phyloP scores from a whole-genome alignment of 2,113 vertebrate species.

The Coturnix japonica region DNA sequence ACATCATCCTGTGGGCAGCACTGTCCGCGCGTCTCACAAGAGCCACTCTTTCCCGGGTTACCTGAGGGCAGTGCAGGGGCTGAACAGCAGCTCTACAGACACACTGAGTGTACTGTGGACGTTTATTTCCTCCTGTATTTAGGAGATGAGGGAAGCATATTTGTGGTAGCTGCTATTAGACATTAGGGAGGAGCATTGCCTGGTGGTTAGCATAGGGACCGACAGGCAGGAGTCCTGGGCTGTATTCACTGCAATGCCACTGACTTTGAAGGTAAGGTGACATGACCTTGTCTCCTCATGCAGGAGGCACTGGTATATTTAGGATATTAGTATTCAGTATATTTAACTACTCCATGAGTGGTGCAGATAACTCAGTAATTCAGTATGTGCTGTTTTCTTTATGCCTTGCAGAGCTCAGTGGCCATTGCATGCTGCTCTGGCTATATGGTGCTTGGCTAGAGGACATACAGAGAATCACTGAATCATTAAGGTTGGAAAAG shows the following conservation, averaged over 20 bases:
- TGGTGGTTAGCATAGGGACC: not conserved
- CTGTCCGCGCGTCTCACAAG: not conserved
- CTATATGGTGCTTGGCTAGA: not conserved
- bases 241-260: not conserved
- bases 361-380: not conserved
- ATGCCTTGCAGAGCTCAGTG: not conserved
- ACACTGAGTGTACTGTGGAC: slow-evolving; percentile 1
- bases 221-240: not conserved
- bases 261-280: not conserved
- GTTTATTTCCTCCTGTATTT: slow-evolving; percentile 48
- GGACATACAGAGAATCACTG: not conserved
- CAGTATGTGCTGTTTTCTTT: not conserved
- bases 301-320: not conserved
- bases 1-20: slow-evolving; percentile 16
- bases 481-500: too few relatives aligned
- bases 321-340: not conserved
- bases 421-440: rapidly evolving
- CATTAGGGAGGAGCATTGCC: slow-evolving; percentile 46
- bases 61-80: not conserved
- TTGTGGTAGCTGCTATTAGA: slow-evolving; percentile 58
- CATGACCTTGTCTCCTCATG: not conserved
- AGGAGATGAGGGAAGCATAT: slow-evolving; percentile 26
- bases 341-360: not conserved
- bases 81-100: slow-evolving; percentile 58
- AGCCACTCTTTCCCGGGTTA: slow-evolving; percentile 18